These are phyloP conservation scores for Agrypnus murinus DNA, from an alignment of 2,888 invertebrate species.

Conservation along the genomic window DNA sequence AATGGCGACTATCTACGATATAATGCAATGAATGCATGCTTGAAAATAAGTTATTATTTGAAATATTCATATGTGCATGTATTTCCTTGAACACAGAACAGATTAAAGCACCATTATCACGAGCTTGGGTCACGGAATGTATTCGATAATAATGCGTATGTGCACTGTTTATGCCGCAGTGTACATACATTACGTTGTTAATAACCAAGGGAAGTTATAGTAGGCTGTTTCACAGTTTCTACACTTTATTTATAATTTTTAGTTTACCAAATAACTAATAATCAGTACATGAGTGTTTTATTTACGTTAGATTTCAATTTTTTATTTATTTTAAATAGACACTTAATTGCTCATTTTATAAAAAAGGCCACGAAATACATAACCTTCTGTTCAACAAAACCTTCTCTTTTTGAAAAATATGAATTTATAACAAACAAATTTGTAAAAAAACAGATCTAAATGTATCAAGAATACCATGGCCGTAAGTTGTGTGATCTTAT, in stretches of 20 bases:
- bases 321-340: no score
- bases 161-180: conserved; percentile 46
- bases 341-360: no score
- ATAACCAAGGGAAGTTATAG: conserved; percentile 17
- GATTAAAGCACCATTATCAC: conserved; percentile 48
- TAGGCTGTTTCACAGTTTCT: conserved; percentile 2
- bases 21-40: conserved; percentile 32
- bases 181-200: conserved; percentile 41
- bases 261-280: no score
- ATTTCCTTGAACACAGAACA: conserved; percentile 43
- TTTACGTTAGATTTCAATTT: no score
- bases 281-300: no score
- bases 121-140: conserved; percentile 48
- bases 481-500: no score
- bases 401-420: no score
- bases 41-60: conserved; percentile 47
- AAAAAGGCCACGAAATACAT: no score
- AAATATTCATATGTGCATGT: conserved; percentile 49
- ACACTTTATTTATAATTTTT: neutral
- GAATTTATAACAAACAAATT: no score
- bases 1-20: conserved; percentile 28
- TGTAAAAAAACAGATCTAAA: no score
- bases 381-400: no score
- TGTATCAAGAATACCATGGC: no score
- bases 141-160: conserved; percentile 49